Conservation (phyloP, 2,888 invertebrate genomes). For the Drosophila aldrichi region DNA sequence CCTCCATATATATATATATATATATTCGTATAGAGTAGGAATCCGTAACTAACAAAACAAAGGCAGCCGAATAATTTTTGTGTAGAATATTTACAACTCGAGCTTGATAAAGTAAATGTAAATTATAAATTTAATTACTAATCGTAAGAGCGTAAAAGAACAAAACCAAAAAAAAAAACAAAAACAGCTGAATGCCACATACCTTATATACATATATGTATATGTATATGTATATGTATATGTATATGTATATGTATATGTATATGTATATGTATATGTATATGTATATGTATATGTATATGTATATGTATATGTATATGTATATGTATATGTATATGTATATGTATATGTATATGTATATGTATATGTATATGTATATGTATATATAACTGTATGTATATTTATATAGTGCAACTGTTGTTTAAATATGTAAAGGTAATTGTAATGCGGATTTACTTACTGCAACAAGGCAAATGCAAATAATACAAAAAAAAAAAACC, state of each 20-base stretch:
- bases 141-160: slow-evolving; percentile 23
- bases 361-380: not conserved
- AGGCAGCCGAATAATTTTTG: slow-evolving; percentile 65
- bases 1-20: slow-evolving; percentile 1
- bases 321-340: slow-evolving; percentile 3
- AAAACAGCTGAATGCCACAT: slow-evolving; percentile 10
- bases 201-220: slow-evolving; percentile 6
- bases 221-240: slow-evolving; percentile 18
- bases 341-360: slow-evolving; percentile 14
- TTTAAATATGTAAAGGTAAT: slow-evolving; percentile 38
- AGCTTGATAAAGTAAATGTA: slow-evolving; percentile 79
- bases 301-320: slow-evolving; percentile 15
- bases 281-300: slow-evolving; percentile 1
- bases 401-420: slow-evolving; percentile 21
- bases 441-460: slow-evolving; percentile 45
- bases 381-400: slow-evolving; percentile 20
- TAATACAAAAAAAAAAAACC: not conserved
- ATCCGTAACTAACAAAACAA: slow-evolving; percentile 16
- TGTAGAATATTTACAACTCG: slow-evolving; percentile 82
- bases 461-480: slow-evolving; percentile 10
- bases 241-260: not conserved
- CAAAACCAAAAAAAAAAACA: slow-evolving; percentile 4
- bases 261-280: slow-evolving; percentile 20
- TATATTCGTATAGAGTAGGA: slow-evolving; percentile 35
- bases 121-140: slow-evolving; percentile 60